Evolutionary conservation across 1,140 invertebrate genomes (phyloP), one percentile per base, ranked within the genome.

Genomic region (Zaprionus kolodkinae): DNA sequence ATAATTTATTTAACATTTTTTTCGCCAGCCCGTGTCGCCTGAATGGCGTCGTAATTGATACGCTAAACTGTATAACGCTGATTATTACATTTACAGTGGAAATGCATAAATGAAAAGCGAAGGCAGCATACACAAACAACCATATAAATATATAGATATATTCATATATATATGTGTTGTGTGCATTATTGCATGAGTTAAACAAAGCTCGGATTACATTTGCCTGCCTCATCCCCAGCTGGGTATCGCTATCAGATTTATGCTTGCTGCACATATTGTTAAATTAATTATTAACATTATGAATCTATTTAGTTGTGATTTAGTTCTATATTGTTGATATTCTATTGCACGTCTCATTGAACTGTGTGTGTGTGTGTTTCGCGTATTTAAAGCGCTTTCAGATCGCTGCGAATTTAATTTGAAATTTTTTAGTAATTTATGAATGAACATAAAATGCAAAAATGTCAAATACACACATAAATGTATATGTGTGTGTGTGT

Each of bases 1-100:
- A 79, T 79, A 74, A 86, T 81, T 85, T 86, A 81, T 83, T 87
- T 78, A 87, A 64, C 27, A 30, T 21, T 70, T 84, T 84, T 80
- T 81, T 79, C 55, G 57, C 57, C 69, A 35, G 38, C 40, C 56
- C 65, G 64, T 50, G 59, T 45, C 45, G 45, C 40, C 60, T 67
- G 72, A 65, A 78, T 67, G 70, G 81, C 78, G 81, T 74, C 61
- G 86, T 89, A 90, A 89, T 89, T 89, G 85, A 89, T 89, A 85
- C 86, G 78, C 85, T 90, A 90, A 89, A 86, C 86, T 89, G 81
- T 76, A 88, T 89, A 89, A 75, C 72, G 81, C 57, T 79, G 85
- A 86, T 90, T 90, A 90, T 89, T 78, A 74, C 78, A 79, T 88
- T 85, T 85, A 79, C 78, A 81, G 75, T 76, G 55, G 55, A 82